Evolutionary conservation across 2,888 invertebrate species (phyloP).

Genomic region (Actias luna): DNA sequence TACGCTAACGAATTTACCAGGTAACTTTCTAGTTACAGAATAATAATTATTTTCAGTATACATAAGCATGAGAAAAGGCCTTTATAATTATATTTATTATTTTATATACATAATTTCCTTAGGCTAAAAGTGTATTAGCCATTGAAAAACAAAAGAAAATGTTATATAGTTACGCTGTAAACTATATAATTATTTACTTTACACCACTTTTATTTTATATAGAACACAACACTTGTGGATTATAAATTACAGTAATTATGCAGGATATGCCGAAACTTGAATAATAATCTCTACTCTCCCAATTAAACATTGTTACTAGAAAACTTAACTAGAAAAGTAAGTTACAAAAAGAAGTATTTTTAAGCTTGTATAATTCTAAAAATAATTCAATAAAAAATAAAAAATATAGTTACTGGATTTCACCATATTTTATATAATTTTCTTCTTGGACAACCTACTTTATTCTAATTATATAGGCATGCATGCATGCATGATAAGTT

Average conservation of each 20-base stretch:
- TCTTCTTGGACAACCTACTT: no score
- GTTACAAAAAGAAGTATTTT: background rate
- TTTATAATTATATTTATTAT: background rate
- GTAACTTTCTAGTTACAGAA: constrained; percentile 14
- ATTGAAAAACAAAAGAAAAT: no score
- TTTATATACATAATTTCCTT: background rate
- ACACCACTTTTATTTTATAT: no score
- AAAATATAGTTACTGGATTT: background rate
- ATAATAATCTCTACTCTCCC: no score
- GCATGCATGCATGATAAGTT: no score
- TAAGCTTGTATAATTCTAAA: background rate
- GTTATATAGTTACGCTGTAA: no score
- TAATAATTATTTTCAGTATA: background rate
- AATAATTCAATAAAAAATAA: background rate
- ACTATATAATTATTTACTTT: no score
- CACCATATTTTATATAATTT: background rate
- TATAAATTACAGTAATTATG: no score
- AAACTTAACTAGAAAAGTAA: background rate
- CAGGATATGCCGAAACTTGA: no score
- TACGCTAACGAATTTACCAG: constrained; percentile 27
- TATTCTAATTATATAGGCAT: no score
- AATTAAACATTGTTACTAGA: background rate
- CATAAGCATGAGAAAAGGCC: background rate
- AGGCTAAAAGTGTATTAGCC: no score
- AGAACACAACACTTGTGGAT: no score